Base-by-base conservation (phyloP, 2,888 invertebrate species). In the Cephalotes varians region DNA sequence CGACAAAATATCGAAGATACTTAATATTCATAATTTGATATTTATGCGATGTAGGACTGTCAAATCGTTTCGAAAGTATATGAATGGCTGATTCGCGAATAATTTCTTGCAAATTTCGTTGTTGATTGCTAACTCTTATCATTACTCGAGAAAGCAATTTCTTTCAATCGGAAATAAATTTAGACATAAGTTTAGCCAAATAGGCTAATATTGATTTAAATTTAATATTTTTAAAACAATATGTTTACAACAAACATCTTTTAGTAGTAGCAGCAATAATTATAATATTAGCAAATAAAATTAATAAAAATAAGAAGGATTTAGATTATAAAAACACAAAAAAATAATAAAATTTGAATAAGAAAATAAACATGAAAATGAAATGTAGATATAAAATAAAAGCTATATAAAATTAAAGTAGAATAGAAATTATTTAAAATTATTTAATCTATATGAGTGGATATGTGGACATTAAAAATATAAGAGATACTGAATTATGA, bases 1-100 rank as follows among this genome's bases (percentile, higher is more conserved):
- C 25, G 25, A 18, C 31, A 25, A 79, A 69, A 71, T 79, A 79
- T 44, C 44, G 18, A 18, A 25, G 12, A 56, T 47, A n/a, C n/a
- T n/a, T n/a, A n/a, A n/a, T n/a, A n/a, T n/a, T n/a, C n/a, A 25
- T 71, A 34, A 44, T 69, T 77, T 44, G 18, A 54, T 37, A 31
- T 79, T 47, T 12, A 71, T 79, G 12, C 25, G 25, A 44, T 54
- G 31, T 9, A 2, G 25, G 6, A 25, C 15, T 5, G 25, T 51
- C 64, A 47, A 25, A 6, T 25, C 7, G 15, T 5, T 51, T 74
- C 31, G 25, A 44, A 56, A 25, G 44, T 18, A 77, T 6, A 10
- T 34, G 12, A 67, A 54, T 1, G n/a, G 9, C 25, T 18, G 44
- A 73, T 31, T 31, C 25, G 12, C 15, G 9, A 64, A 37, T 64